These are phyloP conservation scores for Sterna hirundo DNA, from an alignment of 2,113 vertebrate species.

Conservation along the genomic window DNA sequence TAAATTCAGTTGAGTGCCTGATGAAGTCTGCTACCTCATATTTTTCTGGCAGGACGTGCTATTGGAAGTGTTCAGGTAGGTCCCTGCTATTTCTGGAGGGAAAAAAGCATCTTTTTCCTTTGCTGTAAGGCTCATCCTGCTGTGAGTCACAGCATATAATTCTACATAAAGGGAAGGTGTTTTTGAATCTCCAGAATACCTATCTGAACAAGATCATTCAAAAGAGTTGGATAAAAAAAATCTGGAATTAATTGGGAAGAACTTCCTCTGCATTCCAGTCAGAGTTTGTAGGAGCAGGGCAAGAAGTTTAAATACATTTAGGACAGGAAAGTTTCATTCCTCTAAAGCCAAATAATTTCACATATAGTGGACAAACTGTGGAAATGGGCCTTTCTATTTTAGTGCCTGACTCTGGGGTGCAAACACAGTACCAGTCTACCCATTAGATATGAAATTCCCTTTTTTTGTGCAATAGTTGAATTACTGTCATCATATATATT, in stretches of 20 bases:
- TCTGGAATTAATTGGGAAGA: background rate
- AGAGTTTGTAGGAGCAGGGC: background rate
- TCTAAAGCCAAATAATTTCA: background rate
- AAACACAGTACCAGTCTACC: background rate
- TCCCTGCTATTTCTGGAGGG: background rate
- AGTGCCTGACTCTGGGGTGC: background rate
- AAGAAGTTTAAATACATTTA: background rate
- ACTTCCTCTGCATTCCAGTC: background rate
- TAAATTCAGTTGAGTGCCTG: background rate
- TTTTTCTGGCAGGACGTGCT: background rate
- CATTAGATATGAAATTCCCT: background rate
- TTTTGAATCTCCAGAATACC: background rate
- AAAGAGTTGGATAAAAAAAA: background rate
- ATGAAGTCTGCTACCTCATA: background rate
- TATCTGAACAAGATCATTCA: background rate
- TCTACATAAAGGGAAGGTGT: background rate
- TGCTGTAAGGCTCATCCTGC: background rate
- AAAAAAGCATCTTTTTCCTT: background rate
- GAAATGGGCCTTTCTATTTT: background rate
- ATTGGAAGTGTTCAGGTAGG: background rate
- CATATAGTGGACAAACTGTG: background rate
- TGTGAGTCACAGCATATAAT: background rate
- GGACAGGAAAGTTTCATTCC: background rate
- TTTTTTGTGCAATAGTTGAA: background rate
- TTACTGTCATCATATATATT: background rate